Percentiles rank a stretch among this genome's conserved stretches.
Conservation (phyloP, 2,888 invertebrate genomes). For the Ormyrus pomaceus region DNA sequence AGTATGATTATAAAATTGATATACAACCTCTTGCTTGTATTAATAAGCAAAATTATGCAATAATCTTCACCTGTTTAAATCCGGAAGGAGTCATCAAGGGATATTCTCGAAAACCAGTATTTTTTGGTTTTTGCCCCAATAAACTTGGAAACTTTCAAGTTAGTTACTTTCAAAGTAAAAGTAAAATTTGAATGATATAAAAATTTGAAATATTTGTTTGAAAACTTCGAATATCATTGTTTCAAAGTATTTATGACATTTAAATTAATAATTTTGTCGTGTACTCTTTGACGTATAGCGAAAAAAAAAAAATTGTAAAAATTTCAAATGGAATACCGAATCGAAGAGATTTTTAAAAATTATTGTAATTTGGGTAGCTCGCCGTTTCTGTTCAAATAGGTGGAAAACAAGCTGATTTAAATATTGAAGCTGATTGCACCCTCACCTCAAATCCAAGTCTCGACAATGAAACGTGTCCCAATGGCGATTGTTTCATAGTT, state of each 20-base stretch:
- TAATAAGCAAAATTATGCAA: slow-evolving; percentile 63
- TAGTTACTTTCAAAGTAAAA: slow-evolving; percentile 40
- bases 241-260: too few relatives aligned
- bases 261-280: too few relatives aligned
- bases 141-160: slow-evolving; percentile 70
- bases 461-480: slow-evolving; percentile 30
- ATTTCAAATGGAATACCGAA: too few relatives aligned
- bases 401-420: slow-evolving; percentile 52
- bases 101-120: slow-evolving; percentile 65
- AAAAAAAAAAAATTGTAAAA: too few relatives aligned
- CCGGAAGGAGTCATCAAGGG: slow-evolving; percentile 66
- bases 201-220: too few relatives aligned
- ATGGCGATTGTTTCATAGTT: slow-evolving; percentile 38
- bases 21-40: slow-evolving; percentile 20
- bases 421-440: slow-evolving; percentile 58
- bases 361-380: too few relatives aligned
- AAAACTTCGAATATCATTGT: too few relatives aligned
- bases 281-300: too few relatives aligned
- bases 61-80: slow-evolving; percentile 72
- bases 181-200: too few relatives aligned
- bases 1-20: slow-evolving; percentile 17
- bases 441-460: slow-evolving; percentile 25
- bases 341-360: too few relatives aligned
- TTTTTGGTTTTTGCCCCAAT: slow-evolving; percentile 75
- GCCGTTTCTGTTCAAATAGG: slow-evolving; percentile 49